These are phyloP conservation scores for Scytalopus superciliaris DNA, from an alignment of 2,113 vertebrate species.

Conservation along the genomic window DNA sequence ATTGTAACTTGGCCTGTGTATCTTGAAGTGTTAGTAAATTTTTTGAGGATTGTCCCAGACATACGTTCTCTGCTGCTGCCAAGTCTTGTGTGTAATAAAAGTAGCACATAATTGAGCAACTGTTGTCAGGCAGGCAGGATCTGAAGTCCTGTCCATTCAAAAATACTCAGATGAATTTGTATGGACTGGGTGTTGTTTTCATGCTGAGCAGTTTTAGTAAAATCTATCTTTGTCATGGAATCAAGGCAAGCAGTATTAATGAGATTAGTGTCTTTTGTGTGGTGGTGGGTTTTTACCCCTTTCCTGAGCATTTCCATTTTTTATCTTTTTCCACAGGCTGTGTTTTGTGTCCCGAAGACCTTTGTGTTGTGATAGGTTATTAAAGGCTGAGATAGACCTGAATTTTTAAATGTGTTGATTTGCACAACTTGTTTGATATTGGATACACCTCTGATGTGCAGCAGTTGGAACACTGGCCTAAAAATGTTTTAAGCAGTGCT, in stretches of 20 bases:
- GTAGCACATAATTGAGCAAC: slow-evolving; percentile 62
- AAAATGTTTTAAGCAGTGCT: background rate
- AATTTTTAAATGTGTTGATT: background rate
- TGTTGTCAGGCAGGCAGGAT: slow-evolving; percentile 54
- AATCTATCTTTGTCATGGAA: background rate
- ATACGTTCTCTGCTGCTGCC: slow-evolving; percentile 43
- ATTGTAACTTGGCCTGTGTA: slow-evolving; percentile 55
- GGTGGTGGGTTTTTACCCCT: background rate
- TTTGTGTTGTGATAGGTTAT: background rate
- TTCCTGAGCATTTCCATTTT: background rate
- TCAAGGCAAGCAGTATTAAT: background rate
- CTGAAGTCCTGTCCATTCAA: slow-evolving; percentile 43
- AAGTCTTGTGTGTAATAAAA: slow-evolving; percentile 50
- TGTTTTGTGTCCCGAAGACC: background rate
- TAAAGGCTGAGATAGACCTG: background rate
- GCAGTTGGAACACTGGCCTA: background rate
- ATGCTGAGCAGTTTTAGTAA: background rate
- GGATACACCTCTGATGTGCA: background rate
- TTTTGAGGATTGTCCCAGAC: slow-evolving; percentile 41
- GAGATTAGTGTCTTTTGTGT: background rate
- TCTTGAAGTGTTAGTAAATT: slow-evolving; percentile 39
- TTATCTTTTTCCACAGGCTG: background rate
- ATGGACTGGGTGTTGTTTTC: background rate
- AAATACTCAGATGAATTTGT: background rate
- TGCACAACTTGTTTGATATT: background rate